Conservation (phyloP, 2,888 invertebrate species). For the Aphidoletes aphidimyza region DNA sequence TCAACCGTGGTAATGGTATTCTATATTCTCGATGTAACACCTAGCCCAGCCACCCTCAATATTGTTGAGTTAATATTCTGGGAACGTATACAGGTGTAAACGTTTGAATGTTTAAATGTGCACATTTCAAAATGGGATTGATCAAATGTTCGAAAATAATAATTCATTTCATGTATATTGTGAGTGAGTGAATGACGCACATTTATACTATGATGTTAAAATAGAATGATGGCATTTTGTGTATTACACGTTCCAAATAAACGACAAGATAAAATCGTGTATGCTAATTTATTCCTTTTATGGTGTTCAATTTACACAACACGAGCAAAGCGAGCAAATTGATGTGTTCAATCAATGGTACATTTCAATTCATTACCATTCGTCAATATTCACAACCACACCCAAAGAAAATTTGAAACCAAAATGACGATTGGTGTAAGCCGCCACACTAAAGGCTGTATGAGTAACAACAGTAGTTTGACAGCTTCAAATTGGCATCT, state of each 20-base stretch:
- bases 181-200: background rate
- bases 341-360: background rate
- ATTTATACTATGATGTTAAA: too few species aligned
- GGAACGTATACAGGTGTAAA: background rate
- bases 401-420: too few species aligned
- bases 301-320: background rate
- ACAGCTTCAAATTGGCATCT: too few species aligned
- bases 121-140: too few species aligned
- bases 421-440: too few species aligned
- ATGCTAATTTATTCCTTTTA: background rate
- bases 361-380: background rate
- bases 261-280: background rate
- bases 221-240: too few species aligned
- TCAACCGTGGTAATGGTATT: slow-evolving; percentile 24
- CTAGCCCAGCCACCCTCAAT: background rate
- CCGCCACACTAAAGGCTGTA: too few species aligned
- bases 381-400: background rate
- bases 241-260: too few species aligned
- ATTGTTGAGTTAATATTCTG: slow-evolving; percentile 4
- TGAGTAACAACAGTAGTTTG: too few species aligned
- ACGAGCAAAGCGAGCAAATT: background rate
- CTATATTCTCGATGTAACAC: background rate
- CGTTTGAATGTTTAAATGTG: background rate
- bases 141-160: too few species aligned
- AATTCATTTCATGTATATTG: too few species aligned